Evolutionary conservation across 2,888 invertebrate species (phyloP).

Genomic region (Xanthorhoe designata): DNA sequence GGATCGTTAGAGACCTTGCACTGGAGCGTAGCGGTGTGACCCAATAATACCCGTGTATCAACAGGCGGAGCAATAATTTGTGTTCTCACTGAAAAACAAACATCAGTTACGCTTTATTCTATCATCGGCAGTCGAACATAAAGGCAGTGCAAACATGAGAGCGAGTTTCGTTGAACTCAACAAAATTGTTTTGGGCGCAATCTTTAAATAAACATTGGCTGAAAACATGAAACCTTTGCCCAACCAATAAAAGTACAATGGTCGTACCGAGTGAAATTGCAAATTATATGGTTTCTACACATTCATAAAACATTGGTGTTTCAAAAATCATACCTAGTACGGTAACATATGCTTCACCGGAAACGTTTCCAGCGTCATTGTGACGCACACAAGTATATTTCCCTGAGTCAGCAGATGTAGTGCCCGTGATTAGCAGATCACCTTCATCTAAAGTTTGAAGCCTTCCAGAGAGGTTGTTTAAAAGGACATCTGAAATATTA

Average conservation of each 20-base stretch:
- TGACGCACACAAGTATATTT: conserved; percentile 95
- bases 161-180: conserved; percentile 21
- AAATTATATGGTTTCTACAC: neutral
- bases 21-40: conserved; percentile 96
- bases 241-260: conserved; percentile 21
- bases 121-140: conserved; percentile 33
- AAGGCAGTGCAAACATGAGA: conserved; percentile 29
- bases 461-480: conserved; percentile 87
- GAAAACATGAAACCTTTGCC: conserved; percentile 13
- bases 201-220: conserved; percentile 27
- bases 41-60: conserved; percentile 95
- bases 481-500: conserved; percentile 72
- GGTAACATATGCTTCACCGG: conserved; percentile 92
- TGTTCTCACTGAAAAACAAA: conserved; percentile 90
- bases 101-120: conserved; percentile 29
- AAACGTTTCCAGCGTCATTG: conserved; percentile 95
- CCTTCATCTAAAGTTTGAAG: conserved; percentile 94
- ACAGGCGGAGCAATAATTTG: conserved; percentile 97
- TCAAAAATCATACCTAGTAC: conserved; percentile 89
- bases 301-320: neutral
- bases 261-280: conserved; percentile 16
- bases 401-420: conserved; percentile 93
- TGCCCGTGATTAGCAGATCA: conserved; percentile 94
- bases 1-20: conserved; percentile 98
- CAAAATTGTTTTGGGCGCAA: conserved; percentile 29